A percentile compares a stretch with the other conserved stretches of the same genome.
Evolutionary conservation across 2,113 vertebrate species (phyloP).

Genomic region (Tupaia tana): DNA sequence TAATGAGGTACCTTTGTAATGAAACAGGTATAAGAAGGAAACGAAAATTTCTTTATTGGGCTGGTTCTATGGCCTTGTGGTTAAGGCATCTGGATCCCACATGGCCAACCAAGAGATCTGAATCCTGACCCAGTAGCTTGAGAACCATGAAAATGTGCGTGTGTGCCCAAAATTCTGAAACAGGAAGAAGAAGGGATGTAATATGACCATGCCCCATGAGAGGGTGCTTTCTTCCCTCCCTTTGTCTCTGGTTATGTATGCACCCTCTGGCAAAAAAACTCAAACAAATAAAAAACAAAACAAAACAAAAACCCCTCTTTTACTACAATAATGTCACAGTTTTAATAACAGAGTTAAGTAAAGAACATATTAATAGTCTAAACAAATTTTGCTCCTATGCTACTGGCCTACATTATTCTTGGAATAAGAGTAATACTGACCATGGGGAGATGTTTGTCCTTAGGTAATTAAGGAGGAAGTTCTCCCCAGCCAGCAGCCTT

Average conservation of each 20-base stretch:
- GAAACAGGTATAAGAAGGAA: slow-evolving; percentile 8
- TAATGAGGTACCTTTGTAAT: neutral
- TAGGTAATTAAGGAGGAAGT: neutral
- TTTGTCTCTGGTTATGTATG: no score
- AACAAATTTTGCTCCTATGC: neutral
- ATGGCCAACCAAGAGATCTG: no score
- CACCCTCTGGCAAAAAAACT: no score
- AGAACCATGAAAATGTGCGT: no score
- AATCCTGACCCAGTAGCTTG: no score
- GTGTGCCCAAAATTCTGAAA: no score
- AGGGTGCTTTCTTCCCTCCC: no score
- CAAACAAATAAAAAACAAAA: no score
- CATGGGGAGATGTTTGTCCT: neutral
- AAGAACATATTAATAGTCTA: neutral
- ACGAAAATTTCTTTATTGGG: neutral
- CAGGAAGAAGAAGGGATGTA: no score
- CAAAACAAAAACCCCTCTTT: neutral
- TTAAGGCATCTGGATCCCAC: no score
- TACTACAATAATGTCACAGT: neutral
- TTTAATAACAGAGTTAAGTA: neutral
- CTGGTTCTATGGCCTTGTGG: no score
- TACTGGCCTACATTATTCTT: neutral
- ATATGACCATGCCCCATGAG: no score
- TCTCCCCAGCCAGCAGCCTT: neutral
- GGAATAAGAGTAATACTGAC: neutral